Percentiles rank a stretch among this genome's conserved stretches.
These are phyloP conservation scores for Hymenochirus boettgeri DNA, from an alignment of 2,113 vertebrate species.

Conservation along the genomic window DNA sequence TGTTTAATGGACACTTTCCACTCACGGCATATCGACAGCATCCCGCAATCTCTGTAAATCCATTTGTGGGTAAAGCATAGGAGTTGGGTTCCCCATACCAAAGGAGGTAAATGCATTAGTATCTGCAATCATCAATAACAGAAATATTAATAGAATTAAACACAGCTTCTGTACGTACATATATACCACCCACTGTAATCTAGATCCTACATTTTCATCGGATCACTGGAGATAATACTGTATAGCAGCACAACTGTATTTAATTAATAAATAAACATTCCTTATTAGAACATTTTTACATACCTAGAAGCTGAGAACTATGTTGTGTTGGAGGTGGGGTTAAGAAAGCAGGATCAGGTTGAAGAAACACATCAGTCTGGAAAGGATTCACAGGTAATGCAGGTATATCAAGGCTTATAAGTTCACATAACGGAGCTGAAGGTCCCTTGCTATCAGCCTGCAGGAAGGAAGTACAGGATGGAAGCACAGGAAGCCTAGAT, in stretches of 20 bases:
- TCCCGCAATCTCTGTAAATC: slow-evolving; percentile 49
- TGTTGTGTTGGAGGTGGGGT: background rate
- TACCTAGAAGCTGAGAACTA: background rate
- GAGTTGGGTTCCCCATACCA: slow-evolving; percentile 43
- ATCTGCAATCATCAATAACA: slow-evolving; percentile 51
- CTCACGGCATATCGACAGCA: slow-evolving; percentile 56
- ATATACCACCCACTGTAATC: too few relatives aligned
- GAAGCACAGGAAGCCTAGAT: too few relatives aligned
- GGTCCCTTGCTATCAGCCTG: slow-evolving; percentile 5
- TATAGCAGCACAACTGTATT: too few relatives aligned
- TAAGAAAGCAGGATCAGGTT: background rate
- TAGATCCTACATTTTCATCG: too few relatives aligned
- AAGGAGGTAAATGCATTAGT: slow-evolving; percentile 39
- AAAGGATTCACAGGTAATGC: background rate
- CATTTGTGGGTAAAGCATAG: slow-evolving; percentile 52
- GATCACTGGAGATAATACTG: too few relatives aligned
- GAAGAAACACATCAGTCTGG: background rate
- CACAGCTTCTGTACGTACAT: too few relatives aligned
- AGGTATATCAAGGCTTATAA: slow-evolving; percentile 2
- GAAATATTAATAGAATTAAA: too few relatives aligned
- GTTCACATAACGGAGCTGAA: slow-evolving; percentile 26
- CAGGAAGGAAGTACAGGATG: background rate
- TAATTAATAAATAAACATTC: too few relatives aligned
- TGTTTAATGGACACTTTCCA: too few relatives aligned
- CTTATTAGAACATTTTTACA: background rate